Conservation (phyloP, 1,140 invertebrate genomes). For the Hyles vespertilio region DNA sequence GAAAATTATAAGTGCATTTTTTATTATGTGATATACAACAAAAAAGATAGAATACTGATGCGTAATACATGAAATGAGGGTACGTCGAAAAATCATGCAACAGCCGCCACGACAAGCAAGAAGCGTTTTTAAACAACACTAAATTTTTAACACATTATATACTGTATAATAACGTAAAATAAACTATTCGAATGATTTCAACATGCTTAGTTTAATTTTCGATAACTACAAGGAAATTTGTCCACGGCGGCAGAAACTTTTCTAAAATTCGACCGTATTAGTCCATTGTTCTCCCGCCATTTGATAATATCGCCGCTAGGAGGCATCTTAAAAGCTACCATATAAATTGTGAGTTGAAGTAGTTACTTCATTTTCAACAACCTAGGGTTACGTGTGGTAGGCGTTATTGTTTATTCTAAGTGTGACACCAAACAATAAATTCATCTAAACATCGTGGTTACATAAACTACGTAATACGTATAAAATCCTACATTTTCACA, state of each 20-base stretch:
- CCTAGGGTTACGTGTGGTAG: too few relatives aligned
- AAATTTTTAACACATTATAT: conserved; percentile 48
- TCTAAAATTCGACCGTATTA: too few relatives aligned
- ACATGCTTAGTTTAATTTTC: conserved; percentile 46
- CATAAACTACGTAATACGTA: conserved; percentile 40
- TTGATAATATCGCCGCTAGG: too few relatives aligned
- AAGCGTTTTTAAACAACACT: conserved; percentile 62
- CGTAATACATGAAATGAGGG: conserved; percentile 30
- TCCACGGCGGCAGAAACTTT: too few relatives aligned
- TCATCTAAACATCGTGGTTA: conserved; percentile 28
- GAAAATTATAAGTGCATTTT: not conserved
- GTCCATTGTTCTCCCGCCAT: too few relatives aligned
- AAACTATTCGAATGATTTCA: conserved; percentile 69
- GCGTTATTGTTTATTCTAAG: conserved; percentile 4
- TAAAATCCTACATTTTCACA: conserved; percentile 51
- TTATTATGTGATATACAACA: conserved; percentile 17
- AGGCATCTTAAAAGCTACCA: conserved; percentile 5
- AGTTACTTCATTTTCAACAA: not conserved
- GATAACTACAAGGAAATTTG: conserved; percentile 1
- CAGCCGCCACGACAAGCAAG: conserved; percentile 31
- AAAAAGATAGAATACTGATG: conserved; percentile 46
- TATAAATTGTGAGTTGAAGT: conserved; percentile 3
- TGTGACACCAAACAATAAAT: conserved; percentile 22
- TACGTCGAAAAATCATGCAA: conserved; percentile 26
- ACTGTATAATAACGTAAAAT: conserved; percentile 55